Percentiles rank a stretch among this genome's conserved stretches.
phyloP scores from a whole-genome alignment of 1,140 invertebrate species.

The Pseudomyrmex gracilis region DNA sequence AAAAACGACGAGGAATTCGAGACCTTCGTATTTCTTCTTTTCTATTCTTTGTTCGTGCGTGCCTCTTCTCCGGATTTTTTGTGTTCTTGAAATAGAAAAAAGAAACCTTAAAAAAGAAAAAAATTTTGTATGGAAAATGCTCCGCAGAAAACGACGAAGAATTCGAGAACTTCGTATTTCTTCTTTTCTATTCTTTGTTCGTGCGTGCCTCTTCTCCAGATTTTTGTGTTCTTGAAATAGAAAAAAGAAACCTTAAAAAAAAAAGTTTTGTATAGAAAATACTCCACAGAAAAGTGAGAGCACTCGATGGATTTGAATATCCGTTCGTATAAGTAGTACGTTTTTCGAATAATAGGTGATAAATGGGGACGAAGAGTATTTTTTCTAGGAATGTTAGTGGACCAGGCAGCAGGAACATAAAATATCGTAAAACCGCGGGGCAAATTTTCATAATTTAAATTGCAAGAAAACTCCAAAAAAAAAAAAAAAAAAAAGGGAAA shows the following conservation, averaged over 20 bases:
- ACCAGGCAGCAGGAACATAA: constrained; percentile 71
- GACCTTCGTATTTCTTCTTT: constrained; percentile 43
- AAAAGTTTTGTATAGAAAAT: constrained; percentile 17
- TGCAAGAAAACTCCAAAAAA: constrained; percentile 57
- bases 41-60: constrained; percentile 42
- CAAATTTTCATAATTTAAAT: constrained; percentile 67
- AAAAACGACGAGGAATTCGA: constrained; percentile 44
- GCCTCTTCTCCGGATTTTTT: constrained; percentile 7
- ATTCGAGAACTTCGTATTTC: constrained; percentile 50
- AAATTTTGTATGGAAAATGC: constrained; percentile 15
- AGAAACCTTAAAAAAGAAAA: constrained; percentile 26
- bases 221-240: neutral
- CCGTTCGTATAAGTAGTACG: constrained; percentile 55
- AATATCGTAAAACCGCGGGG: constrained; percentile 57
- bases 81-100: neutral
- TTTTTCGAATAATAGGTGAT: constrained; percentile 55
- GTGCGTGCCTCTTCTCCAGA: constrained; percentile 14
- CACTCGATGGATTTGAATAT: constrained; percentile 58
- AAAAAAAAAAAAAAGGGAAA: constrained; percentile 46
- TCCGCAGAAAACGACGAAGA: constrained; percentile 20
- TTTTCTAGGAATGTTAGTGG: constrained; percentile 75
- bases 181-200: constrained; percentile 52
- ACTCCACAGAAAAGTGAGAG: constrained; percentile 11
- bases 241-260: constrained; percentile 11
- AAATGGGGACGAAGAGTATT: constrained; percentile 67